Percentiles rank a stretch among this genome's conserved stretches.
phyloP scores from a whole-genome alignment of 1,140 invertebrate species.

The Cherax quadricarinatus region DNA sequence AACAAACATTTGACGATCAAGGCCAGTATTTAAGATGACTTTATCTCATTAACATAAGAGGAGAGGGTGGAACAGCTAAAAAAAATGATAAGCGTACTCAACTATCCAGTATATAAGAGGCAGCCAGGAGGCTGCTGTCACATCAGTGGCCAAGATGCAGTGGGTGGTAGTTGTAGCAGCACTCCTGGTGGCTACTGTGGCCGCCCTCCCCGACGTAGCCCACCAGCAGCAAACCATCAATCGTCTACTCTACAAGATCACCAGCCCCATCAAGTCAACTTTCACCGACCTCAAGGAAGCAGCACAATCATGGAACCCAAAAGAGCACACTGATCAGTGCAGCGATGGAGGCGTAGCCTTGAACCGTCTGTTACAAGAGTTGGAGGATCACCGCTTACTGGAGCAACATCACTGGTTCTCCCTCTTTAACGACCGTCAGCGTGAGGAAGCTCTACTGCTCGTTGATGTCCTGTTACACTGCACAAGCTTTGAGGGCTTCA shows the following conservation, averaged over 20 bases:
- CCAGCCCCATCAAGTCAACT: slow-evolving; percentile 35
- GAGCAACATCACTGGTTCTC: slow-evolving; percentile 65
- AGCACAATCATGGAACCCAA: slow-evolving; percentile 37
- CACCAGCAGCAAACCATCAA: slow-evolving; percentile 62
- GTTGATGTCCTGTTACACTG: slow-evolving; percentile 55
- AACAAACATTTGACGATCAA: too few relatives aligned
- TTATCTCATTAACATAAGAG: too few relatives aligned
- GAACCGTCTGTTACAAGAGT: slow-evolving; percentile 45
- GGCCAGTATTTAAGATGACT: too few relatives aligned
- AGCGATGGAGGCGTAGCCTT: slow-evolving; percentile 57
- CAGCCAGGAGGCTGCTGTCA: not conserved
- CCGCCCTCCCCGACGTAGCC: slow-evolving; percentile 38
- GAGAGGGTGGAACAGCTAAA: too few relatives aligned
- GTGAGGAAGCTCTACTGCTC: slow-evolving; percentile 69
- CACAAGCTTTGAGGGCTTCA: slow-evolving; percentile 57
- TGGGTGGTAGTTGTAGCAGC: slow-evolving; percentile 28
- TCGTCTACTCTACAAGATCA: slow-evolving; percentile 54
- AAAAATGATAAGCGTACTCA: not conserved
- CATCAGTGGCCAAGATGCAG: slow-evolving; percentile 21
- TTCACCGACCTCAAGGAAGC: slow-evolving; percentile 43
- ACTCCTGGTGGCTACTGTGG: slow-evolving; percentile 36
- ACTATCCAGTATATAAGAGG: slow-evolving; percentile 8
- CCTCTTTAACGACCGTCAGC: slow-evolving; percentile 65
- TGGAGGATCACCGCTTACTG: slow-evolving; percentile 41
- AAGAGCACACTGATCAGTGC: slow-evolving; percentile 30